Percentiles rank a stretch among this genome's conserved stretches.
phyloP scores from a whole-genome alignment of 1,140 invertebrate genomes.

The Bombus confusus region DNA sequence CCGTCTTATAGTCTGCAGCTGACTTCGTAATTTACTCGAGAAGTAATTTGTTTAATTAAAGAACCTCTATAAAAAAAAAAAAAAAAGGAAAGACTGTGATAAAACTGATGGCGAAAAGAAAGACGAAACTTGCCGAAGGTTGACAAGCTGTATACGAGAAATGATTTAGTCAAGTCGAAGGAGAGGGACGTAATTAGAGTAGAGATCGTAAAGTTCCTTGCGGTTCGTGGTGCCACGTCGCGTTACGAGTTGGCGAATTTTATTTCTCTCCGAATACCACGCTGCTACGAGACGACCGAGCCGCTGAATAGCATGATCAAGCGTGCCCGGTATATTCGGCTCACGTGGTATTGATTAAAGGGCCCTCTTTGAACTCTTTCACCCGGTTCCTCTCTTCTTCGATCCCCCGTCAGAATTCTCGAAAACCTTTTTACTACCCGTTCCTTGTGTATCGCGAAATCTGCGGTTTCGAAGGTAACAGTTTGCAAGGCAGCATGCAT shows the following conservation, averaged over 20 bases:
- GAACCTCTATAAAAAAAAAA: background rate
- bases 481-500: constrained; percentile 15
- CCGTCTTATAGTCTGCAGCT: background rate
- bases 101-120: background rate
- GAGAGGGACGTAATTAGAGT: background rate
- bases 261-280: background rate
- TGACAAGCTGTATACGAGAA: background rate
- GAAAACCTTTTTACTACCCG: background rate
- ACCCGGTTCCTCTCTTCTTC: background rate
- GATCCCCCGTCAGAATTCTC: background rate
- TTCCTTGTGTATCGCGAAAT: background rate
- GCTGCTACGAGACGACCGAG: background rate
- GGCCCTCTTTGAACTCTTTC: constrained; percentile 22
- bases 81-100: background rate
- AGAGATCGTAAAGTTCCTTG: constrained; percentile 4
- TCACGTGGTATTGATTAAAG: constrained; percentile 46
- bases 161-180: background rate
- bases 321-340: background rate
- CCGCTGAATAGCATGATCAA: constrained; percentile 16
- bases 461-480: constrained; percentile 25
- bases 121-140: background rate
- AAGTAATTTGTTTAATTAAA: background rate
- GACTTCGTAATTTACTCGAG: background rate
- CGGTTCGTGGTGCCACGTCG: background rate
- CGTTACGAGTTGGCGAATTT: constrained; percentile 13